Percentiles rank a stretch among this genome's conserved stretches.
Evolutionary conservation across 1,140 invertebrate genomes (phyloP).

Genomic region (Drosophila serrata): DNA sequence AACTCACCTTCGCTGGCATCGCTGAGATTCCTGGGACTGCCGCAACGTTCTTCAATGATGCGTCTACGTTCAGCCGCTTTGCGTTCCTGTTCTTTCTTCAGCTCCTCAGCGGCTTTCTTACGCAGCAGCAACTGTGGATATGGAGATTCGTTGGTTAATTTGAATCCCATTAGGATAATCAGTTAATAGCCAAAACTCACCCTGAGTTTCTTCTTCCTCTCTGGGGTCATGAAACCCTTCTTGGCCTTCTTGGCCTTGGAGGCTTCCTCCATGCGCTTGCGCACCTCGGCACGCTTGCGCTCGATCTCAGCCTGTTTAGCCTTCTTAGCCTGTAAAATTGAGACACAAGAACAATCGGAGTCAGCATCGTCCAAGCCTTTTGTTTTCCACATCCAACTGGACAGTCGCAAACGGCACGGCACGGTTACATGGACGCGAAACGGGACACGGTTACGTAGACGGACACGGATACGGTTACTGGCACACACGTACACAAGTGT

Average conservation of each 20-base stretch:
- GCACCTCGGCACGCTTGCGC: conserved; percentile 97
- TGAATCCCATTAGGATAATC: not conserved
- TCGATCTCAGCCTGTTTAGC: conserved; percentile 97
- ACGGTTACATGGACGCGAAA: conserved; percentile 28
- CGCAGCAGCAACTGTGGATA: conserved; percentile 94
- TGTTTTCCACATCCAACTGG: conserved; percentile 1
- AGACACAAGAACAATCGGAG: conserved; percentile 7
- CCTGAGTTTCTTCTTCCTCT: conserved; percentile 99
- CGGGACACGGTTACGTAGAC: conserved; percentile 5
- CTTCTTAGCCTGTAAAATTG: conserved; percentile 92
- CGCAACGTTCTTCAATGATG: conserved; percentile 98
- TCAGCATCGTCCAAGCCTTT: conserved; percentile 1
- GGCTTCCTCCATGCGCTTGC: conserved; percentile 97
- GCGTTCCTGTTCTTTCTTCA: conserved; percentile 99
- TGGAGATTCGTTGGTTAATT: not conserved
- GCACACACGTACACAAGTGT: conserved; percentile 80
- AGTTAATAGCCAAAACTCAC: conserved; percentile 87
- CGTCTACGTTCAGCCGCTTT: conserved; percentile 99
- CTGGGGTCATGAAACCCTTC: conserved; percentile 99
- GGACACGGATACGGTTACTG: conserved; percentile 39
- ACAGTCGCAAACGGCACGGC: conserved; percentile 14
- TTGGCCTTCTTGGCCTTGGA: conserved; percentile 98
- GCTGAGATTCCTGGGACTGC: conserved; percentile 95
- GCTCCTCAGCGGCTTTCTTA: conserved; percentile 99
- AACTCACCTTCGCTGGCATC: conserved; percentile 95